Conservation (phyloP, 1,140 invertebrate genomes). For the Tenebrio molitor region DNA sequence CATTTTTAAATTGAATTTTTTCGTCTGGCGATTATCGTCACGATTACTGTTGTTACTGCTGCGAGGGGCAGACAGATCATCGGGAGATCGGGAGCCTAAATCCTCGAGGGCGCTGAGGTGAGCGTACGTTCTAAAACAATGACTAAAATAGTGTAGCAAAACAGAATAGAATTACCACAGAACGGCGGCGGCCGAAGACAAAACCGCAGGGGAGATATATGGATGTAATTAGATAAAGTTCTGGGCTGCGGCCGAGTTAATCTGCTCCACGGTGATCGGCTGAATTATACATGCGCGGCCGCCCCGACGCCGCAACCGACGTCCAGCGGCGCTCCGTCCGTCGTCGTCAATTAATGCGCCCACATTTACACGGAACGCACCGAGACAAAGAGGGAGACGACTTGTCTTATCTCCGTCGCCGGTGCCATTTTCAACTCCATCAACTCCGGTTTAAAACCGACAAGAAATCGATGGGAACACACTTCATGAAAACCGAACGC, state of each 20-base stretch:
- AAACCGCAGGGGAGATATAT: conserved; percentile 61
- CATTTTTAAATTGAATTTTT: too few species aligned
- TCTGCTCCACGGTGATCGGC: conserved; percentile 54
- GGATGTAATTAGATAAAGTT: conserved; percentile 63
- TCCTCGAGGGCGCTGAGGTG: background rate
- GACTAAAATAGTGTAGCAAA: conserved; percentile 47
- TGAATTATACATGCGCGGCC: conserved; percentile 55
- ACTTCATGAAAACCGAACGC: too few species aligned
- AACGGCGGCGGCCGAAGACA: conserved; percentile 54
- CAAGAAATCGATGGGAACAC: too few species aligned
- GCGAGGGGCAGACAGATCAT: too few species aligned
- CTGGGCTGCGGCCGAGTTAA: conserved; percentile 61
- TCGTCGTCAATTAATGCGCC: conserved; percentile 46
- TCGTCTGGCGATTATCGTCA: too few species aligned
- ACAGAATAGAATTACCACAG: conserved; percentile 51
- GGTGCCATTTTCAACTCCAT: too few species aligned
- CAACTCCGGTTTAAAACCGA: too few species aligned
- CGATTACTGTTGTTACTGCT: too few species aligned
- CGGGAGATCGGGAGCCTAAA: background rate
- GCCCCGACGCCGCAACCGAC: conserved; percentile 52
- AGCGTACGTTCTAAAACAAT: conserved; percentile 37
- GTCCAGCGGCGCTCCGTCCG: conserved; percentile 48
- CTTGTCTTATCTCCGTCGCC: too few species aligned
- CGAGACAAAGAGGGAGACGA: background rate
- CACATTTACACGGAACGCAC: conserved; percentile 30